Base-by-base conservation (phyloP, 2,888 invertebrate species). In the Plebejus anna region DNA sequence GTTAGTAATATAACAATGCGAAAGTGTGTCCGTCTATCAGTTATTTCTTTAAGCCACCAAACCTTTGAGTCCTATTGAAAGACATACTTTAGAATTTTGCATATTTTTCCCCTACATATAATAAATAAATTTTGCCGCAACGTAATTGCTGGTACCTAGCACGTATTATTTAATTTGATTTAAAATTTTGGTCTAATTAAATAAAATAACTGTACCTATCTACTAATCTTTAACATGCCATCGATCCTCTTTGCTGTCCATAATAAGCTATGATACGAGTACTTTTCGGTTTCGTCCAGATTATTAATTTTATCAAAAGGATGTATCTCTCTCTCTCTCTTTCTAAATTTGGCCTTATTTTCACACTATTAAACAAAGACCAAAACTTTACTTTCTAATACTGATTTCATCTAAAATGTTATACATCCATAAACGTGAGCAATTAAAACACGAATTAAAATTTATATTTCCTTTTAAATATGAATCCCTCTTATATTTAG, bases 391-490 rank as follows among this genome's bases (percentile, higher is more conserved):
- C 66, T 66, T 66, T 66, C 66, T 66, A 66, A 66, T 61, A 36
- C 32, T 28, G 61, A 59, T 22, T 55, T 75, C 51, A 55, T 16
- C 55, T n/a, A 75, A 51, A 75, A 57, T 55, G 75, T 57, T 22
- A 28, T 57, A 75, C 55, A 32, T 57, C 28, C 22, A 55, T 75
- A 75, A 75, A 61, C 13, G 42, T 75, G 16, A 42, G 42, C 61
- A 75, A 42, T 75, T 32, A 66, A 42, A 61, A 61, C 38, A 66
- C 36, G 47, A 75, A 75, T 66, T 38, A 61, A 13, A 75, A 11
- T 51, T 75, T 16, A 75, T 66, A 47, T 66, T 75, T 75, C 72
- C 72, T 72, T 72, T 72, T 72, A 13, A 42, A 72, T 47, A 47
- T 42, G 13, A 32, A 36, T 66, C 13, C 32, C 32, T 36, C 32